A percentile compares a stretch with the other conserved stretches of the same genome.
Conservation (phyloP, 2,888 invertebrate genomes). For the Andrena praecox region DNA sequence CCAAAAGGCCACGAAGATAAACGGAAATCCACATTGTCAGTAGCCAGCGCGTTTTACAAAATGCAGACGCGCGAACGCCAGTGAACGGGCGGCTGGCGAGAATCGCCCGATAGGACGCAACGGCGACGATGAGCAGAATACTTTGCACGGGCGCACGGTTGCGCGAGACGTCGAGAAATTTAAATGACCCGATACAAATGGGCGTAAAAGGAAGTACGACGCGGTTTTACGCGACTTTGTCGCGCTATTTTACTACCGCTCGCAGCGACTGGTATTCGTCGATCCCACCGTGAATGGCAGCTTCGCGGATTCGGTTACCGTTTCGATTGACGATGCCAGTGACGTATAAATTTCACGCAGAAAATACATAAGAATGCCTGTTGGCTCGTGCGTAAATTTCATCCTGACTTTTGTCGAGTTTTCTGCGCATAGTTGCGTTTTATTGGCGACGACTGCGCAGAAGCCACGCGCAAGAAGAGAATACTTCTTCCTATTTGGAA, state of each 20-base stretch:
- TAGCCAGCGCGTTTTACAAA: background rate
- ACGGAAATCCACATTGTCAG: slow-evolving; percentile 9
- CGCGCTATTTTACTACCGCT: background rate
- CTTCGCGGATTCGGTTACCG: slow-evolving; percentile 17
- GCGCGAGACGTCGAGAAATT: background rate
- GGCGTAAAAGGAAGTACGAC: slow-evolving; percentile 16
- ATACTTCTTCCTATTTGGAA: too few species aligned
- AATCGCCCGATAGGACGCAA: slow-evolving; percentile 7
- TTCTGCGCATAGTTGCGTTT: too few species aligned
- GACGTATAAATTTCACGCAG: slow-evolving; percentile 5
- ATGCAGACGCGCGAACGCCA: too few species aligned
- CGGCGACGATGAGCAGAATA: slow-evolving; percentile 14
- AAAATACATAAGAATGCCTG: too few species aligned
- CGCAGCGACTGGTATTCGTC: background rate
- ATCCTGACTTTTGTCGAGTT: too few species aligned
- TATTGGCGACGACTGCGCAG: too few species aligned
- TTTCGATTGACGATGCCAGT: background rate
- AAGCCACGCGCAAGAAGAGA: too few species aligned
- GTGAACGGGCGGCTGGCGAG: background rate
- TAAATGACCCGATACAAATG: slow-evolving; percentile 14
- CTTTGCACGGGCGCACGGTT: background rate
- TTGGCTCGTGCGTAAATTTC: too few species aligned
- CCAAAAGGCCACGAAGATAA: slow-evolving; percentile 18
- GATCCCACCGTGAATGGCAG: background rate
- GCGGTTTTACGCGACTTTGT: background rate